These are phyloP conservation scores for Ciconia boyciana DNA, from an alignment of 2,113 vertebrate genomes.

Conservation along the genomic window DNA sequence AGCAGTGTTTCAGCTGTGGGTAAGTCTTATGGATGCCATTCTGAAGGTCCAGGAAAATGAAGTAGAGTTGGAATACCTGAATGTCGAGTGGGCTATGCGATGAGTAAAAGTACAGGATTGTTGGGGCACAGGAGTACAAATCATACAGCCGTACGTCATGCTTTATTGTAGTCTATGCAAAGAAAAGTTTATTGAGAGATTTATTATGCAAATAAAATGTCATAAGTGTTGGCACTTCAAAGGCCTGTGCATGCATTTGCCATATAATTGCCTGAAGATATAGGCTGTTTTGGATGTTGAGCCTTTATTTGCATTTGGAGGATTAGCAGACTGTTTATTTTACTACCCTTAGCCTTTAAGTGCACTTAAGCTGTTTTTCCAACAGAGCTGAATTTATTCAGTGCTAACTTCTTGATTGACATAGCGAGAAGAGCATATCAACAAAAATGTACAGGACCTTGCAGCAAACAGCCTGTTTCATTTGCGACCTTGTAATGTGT, in stretches of 20 bases:
- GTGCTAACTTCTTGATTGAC: conserved; percentile 38
- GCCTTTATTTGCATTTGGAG: conserved; percentile 46
- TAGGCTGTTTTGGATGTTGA: neutral
- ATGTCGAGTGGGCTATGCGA: neutral
- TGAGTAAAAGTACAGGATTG: neutral
- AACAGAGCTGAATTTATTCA: conserved; percentile 33
- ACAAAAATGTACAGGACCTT: neutral
- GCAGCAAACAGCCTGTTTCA: neutral
- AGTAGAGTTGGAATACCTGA: neutral
- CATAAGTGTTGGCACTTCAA: conserved; percentile 26
- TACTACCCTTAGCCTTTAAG: conserved; percentile 32
- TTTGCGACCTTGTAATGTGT: neutral
- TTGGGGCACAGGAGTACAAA: neutral
- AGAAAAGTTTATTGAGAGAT: neutral
- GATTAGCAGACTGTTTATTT: conserved; percentile 50
- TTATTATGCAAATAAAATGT: conserved; percentile 30
- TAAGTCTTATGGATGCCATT: neutral
- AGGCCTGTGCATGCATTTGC: neutral
- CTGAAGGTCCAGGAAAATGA: neutral
- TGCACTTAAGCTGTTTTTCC: conserved; percentile 35
- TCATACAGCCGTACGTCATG: accelerated
- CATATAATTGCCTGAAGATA: conserved; percentile 6
- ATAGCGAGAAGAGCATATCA: neutral
- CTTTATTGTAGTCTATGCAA: neutral
- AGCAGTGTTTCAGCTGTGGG: neutral